Evolutionary conservation across 2,113 vertebrate genomes (phyloP).

Genomic region (Macrotis lagotis): DNA sequence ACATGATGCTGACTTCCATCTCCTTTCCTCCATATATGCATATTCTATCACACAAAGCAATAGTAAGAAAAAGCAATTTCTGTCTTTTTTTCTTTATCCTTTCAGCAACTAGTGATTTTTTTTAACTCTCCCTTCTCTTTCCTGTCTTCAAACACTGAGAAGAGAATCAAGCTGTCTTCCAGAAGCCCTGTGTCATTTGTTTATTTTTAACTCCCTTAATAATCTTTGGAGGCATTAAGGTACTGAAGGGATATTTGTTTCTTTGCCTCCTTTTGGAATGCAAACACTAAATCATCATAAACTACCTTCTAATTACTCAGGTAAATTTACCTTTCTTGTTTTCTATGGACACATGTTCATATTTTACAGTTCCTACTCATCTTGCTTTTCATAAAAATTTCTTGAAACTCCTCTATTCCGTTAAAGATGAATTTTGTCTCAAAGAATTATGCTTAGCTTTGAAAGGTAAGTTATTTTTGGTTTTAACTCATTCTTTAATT

Average conservation of each 20-base stretch:
- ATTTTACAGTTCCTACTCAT: not conserved
- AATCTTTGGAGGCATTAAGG: not conserved
- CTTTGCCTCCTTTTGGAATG: not conserved
- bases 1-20: not conserved
- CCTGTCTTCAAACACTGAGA: not conserved
- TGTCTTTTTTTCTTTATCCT: not conserved
- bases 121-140: not conserved
- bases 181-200: not conserved
- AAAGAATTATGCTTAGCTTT: not conserved
- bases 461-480: too few relatives aligned
- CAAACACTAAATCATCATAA: not conserved
- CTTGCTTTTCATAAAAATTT: not conserved
- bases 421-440: not conserved
- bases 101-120: not conserved
- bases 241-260: not conserved
- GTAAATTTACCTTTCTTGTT: not conserved
- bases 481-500: too few relatives aligned
- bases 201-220: not conserved
- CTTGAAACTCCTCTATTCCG: too few relatives aligned
- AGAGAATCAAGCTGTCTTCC: not conserved
- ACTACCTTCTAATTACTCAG: not conserved
- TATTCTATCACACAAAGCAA: not conserved
- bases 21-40: not conserved
- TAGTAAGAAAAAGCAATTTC: not conserved
- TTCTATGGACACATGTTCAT: not conserved